Base-by-base conservation (phyloP, 1,140 invertebrate genomes). In the Calliopsis andreniformis region DNA sequence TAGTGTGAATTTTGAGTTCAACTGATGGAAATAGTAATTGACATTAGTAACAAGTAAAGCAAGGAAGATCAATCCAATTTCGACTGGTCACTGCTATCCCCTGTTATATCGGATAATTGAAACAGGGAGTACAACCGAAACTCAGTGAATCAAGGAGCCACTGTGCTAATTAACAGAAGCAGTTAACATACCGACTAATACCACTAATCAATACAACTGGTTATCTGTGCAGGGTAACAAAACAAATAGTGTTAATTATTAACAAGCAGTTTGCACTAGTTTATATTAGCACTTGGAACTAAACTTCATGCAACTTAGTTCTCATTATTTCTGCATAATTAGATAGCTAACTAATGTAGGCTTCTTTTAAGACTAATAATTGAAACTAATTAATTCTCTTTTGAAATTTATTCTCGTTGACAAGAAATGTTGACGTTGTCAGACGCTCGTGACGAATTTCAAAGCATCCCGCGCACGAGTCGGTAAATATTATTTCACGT, bases 141-240 rank as follows among this genome's bases (percentile, higher is more conserved):
- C 70, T 63, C 45, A 23, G 23, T 55, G 49, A 66, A 66, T 73
- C 70, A 73, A 64, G 61, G 61, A 39, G 25, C 59, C 45, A 42
- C 39, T 43, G 49, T 66, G 42, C 61, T 73, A 73, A 73, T 73
- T 73, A 73, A 66, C 70, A 35, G 39, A 20, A n/a, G 7, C 39
- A n/a, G 62, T 73, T 73, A 73, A 73, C 70, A 73, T 39, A 25
- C 32, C 8, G 35, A 35, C 61, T 66, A 73, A 73, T 51, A 25
- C 39, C 49, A 32, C 64, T 35, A 53, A 73, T 73, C 61, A 66
- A 73, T 73, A 43, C 25, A 1, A 0, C 47, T 20, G 35, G 28
- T 23, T 55, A 73, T 64, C 59, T 55, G 47, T 51, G 18, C 47
- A 14, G 16, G 39, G 28, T 66, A 55, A 55, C 62, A 32, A 35